Conservation (phyloP, 1,140 invertebrate genomes). For the Proales similis region DNA sequence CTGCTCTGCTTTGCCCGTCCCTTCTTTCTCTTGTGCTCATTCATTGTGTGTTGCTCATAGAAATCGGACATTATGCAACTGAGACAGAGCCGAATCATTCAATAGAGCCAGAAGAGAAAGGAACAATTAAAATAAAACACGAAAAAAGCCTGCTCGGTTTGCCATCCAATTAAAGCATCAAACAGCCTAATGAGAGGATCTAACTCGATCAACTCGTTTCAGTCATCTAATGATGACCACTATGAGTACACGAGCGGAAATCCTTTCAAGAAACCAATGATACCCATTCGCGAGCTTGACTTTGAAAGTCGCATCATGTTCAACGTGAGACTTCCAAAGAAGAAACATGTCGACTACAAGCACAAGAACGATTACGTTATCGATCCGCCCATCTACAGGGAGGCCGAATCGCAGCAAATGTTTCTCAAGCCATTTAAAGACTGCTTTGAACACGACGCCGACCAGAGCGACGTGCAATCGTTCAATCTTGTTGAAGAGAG, state of each 20-base stretch:
- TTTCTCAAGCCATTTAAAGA: conserved; percentile 21
- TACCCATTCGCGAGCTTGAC: conserved; percentile 27
- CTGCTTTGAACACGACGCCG: conserved; percentile 28
- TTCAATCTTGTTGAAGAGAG: background rate
- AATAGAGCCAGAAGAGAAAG: too few relatives aligned
- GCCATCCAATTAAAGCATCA: too few relatives aligned
- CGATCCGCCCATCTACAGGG: conserved; percentile 15
- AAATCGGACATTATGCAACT: too few relatives aligned
- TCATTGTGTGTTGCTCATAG: too few relatives aligned
- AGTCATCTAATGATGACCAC: conserved; percentile 12
- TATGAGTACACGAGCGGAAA: conserved; percentile 23
- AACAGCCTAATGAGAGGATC: conserved; percentile 34
- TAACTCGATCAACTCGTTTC: conserved; percentile 13
- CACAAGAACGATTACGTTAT: conserved; percentile 38
- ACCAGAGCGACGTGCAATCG: conserved; percentile 11
- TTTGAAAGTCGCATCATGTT: conserved; percentile 34
- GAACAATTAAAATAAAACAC: too few relatives aligned
- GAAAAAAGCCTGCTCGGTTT: too few relatives aligned
- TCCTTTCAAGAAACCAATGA: conserved; percentile 8
- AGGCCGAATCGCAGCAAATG: background rate
- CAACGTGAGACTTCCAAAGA: conserved; percentile 19
- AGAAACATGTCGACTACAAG: conserved; percentile 27
- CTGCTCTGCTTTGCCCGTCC: too few relatives aligned
- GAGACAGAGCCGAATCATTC: too few relatives aligned
- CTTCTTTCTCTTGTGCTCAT: too few relatives aligned